Evolutionary conservation across 2,113 vertebrate species (phyloP), one percentile per base, ranked within the genome.

Genomic region (Benitochromis conjunctus): DNA sequence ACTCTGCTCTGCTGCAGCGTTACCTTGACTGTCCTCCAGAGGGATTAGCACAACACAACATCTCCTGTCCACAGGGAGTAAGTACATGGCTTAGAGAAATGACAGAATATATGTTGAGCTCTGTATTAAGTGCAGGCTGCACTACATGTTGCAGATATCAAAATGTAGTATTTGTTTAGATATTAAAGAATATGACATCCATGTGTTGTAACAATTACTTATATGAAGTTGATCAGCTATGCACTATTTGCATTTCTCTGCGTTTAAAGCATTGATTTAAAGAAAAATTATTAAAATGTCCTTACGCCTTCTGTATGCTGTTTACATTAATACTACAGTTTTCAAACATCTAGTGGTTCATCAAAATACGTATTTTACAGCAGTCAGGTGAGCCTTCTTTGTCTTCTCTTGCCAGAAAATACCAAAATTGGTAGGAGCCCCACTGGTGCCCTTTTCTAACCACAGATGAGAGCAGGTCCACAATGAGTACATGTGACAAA

Each of bases 291-390:
- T 58, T 58, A 29, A 29, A 8, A 9, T 60, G 29, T 66, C 1
- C 36, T 41, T 0, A 21, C 3, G 62, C 7, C 12, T 69, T 71
- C 64, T 71, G 13, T 46, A 1, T 1, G 64, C 3, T 69, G 5
- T 69, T 69, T 41, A 69, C 7, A 69, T 69, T 69, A 69, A 26
- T 24, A n/a, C 0, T 46, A 16, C 38, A 26, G 2, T 0, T 71
- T 71, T 71, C 16, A 71, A 46, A 71, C 21, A 46, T 71, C 41
- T 71, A 2, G 8, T 4, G 21, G 21, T 48, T 7, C 14, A 14
- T 14, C 16, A 16, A 3, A 16, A 48, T 6, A 48, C 9, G 46
- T 13, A 48, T 48, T 48, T 48, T 48, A 48, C 46, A 16, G 5
- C 14, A 48, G 14, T 6, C 16, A 6, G 46, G 16, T 48, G 46